Percentiles rank a stretch among this genome's conserved stretches.
These are phyloP conservation scores for Oxycera nigricornis DNA, from an alignment of 2,888 invertebrate genomes.

Conservation along the genomic window DNA sequence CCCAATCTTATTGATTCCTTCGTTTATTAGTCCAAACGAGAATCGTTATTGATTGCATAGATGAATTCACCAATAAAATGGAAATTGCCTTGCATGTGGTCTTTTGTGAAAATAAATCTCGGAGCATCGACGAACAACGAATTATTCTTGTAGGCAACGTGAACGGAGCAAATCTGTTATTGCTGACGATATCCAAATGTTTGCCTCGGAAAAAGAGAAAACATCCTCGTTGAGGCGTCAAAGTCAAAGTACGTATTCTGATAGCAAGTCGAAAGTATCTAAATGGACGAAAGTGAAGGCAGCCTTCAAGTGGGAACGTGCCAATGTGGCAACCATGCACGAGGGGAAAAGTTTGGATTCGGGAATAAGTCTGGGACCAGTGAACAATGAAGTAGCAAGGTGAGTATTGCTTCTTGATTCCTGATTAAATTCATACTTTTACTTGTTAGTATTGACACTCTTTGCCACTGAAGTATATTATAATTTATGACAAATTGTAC, in stretches of 20 bases:
- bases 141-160: conserved; percentile 55
- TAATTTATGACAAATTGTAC: not conserved
- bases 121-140: not conserved
- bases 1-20: too few relatives aligned
- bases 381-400: conserved; percentile 64
- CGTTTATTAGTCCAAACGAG: too few relatives aligned
- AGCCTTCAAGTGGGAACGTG: conserved; percentile 86
- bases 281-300: conserved; percentile 92
- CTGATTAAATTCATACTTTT: too few relatives aligned
- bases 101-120: conserved; percentile 6
- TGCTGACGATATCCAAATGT: conserved; percentile 66
- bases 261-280: conserved; percentile 64
- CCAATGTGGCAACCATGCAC: conserved; percentile 64
- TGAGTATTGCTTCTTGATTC: conserved; percentile 46
- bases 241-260: conserved; percentile 58
- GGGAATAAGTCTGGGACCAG: conserved; percentile 62
- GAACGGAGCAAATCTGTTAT: conserved; percentile 75
- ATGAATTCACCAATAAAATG: conserved; percentile 24
- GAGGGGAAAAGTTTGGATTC: conserved; percentile 58
- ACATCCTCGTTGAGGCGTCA: conserved; percentile 54
- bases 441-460: too few relatives aligned
- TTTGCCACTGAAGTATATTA: too few relatives aligned
- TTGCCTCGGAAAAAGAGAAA: conserved; percentile 56
- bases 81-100: conserved; percentile 34
- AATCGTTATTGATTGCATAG: too few relatives aligned